phyloP scores from a whole-genome alignment of 2,113 vertebrate species.

The Prionailurus bengalensis region DNA sequence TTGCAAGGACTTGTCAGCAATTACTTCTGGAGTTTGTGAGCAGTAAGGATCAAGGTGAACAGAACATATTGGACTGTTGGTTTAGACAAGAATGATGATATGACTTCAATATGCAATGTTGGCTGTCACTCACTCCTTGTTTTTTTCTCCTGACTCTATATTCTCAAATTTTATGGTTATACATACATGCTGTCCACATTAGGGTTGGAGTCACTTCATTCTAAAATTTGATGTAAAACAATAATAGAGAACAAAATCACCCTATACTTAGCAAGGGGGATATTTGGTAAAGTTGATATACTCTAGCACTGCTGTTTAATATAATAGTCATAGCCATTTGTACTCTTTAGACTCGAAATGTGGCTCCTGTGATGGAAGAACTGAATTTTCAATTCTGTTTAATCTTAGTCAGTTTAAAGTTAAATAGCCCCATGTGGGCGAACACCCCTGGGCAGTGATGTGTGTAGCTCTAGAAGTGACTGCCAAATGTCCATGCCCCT shows the following conservation, averaged over 20 bases:
- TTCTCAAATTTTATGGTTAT: neutral
- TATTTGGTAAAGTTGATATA: neutral
- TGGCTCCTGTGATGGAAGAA: neutral
- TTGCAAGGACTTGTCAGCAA: neutral
- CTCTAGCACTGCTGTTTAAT: neutral
- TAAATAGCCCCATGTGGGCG: neutral
- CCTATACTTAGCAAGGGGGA: neutral
- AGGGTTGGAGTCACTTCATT: neutral
- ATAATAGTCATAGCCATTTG: neutral
- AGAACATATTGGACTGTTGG: neutral
- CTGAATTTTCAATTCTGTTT: neutral
- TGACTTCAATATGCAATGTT: neutral
- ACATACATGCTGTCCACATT: neutral
- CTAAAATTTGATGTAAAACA: neutral
- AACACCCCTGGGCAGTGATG: neutral
- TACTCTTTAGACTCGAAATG: neutral
- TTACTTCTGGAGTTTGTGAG: neutral
- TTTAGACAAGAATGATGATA: neutral
- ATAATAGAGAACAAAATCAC: neutral
- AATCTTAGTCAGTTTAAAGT: neutral
- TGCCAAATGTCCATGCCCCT: neutral
- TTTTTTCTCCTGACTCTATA: neutral
- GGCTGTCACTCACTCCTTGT: neutral
- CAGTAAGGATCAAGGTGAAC: neutral
- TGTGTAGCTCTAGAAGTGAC: neutral